Evolutionary conservation across 2,888 invertebrate species (phyloP).

Genomic region (Drosophila lacicola): DNA sequence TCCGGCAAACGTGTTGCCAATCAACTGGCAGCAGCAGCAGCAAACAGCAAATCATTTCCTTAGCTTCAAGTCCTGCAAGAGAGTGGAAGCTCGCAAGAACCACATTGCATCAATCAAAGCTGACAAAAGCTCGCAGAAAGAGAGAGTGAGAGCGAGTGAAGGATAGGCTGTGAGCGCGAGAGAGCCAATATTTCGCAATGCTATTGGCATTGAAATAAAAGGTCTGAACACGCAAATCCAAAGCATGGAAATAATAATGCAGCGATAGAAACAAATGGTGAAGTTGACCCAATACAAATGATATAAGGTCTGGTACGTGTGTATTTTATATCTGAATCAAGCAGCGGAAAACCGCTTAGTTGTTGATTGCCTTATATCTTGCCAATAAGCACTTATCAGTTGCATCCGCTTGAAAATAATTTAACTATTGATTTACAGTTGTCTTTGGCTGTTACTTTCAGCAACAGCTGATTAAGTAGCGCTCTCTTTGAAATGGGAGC

Average conservation of each 20-base stretch:
- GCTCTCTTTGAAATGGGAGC: slow-evolving; percentile 43
- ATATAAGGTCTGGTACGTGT: not conserved
- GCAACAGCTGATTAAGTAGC: slow-evolving; percentile 43
- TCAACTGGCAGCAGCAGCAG: slow-evolving; percentile 72
- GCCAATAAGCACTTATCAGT: slow-evolving; percentile 11
- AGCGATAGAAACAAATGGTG: not conserved
- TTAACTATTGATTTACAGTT: slow-evolving; percentile 52
- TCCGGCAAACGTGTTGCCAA: slow-evolving; percentile 82
- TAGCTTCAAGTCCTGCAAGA: slow-evolving; percentile 45
- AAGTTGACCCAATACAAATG: no score
- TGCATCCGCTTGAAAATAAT: slow-evolving; percentile 36
- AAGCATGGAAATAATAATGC: not conserved
- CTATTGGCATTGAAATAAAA: slow-evolving; percentile 37
- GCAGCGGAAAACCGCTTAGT: not conserved
- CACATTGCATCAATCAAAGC: slow-evolving; percentile 55
- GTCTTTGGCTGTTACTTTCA: slow-evolving; percentile 32
- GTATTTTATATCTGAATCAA: not conserved
- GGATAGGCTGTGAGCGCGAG: not conserved
- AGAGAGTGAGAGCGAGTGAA: slow-evolving; percentile 3
- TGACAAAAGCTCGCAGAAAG: slow-evolving; percentile 49
- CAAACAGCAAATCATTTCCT: slow-evolving; percentile 65
- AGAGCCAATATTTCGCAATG: not conserved
- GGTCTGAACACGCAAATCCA: slow-evolving; percentile 16
- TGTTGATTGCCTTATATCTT: not conserved
- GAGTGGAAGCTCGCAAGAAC: slow-evolving; percentile 51